These are phyloP conservation scores for Rhinella marina DNA, from an alignment of 2,797 vertebrate genomes.

Conservation along the genomic window DNA sequence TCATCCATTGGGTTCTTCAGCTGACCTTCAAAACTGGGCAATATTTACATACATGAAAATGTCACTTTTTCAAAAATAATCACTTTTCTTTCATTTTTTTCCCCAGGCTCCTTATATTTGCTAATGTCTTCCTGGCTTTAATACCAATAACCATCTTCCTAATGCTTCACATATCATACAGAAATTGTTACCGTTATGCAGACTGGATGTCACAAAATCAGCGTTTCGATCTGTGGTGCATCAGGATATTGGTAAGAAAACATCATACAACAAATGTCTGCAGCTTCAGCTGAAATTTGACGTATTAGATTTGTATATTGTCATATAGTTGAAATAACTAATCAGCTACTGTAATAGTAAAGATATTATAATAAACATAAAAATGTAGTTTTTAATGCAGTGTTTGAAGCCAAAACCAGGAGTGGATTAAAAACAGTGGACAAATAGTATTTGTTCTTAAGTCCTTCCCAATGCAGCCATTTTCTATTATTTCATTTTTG, in stretches of 20 bases:
- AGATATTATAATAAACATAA: not conserved
- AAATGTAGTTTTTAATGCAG: not conserved
- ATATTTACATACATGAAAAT: no score
- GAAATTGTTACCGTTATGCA: constrained; percentile 72
- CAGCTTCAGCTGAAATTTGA: not conserved
- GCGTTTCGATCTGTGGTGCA: constrained; percentile 73
- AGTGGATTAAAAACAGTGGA: no score
- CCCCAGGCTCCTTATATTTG: constrained; percentile 68
- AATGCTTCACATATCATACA: constrained; percentile 73
- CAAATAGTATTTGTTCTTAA: no score
- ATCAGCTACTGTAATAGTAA: not conserved
- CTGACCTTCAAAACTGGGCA: no score
- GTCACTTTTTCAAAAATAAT: not conserved
- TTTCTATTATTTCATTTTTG: no score
- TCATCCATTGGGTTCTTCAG: no score
- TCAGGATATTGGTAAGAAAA: constrained; percentile 74
- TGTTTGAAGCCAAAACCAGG: no score
- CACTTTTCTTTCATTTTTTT: constrained; percentile 15
- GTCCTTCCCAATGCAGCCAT: no score
- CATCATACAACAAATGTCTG: not conserved
- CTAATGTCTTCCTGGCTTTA: constrained; percentile 68
- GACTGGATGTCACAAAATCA: constrained; percentile 72
- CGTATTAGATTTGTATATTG: not conserved
- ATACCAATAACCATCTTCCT: constrained; percentile 68
- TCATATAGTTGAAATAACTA: not conserved